Evolutionary conservation across 2,797 vertebrate species (phyloP), one percentile per base, ranked within the genome.

Genomic region (Distichodus sexfasciatus): DNA sequence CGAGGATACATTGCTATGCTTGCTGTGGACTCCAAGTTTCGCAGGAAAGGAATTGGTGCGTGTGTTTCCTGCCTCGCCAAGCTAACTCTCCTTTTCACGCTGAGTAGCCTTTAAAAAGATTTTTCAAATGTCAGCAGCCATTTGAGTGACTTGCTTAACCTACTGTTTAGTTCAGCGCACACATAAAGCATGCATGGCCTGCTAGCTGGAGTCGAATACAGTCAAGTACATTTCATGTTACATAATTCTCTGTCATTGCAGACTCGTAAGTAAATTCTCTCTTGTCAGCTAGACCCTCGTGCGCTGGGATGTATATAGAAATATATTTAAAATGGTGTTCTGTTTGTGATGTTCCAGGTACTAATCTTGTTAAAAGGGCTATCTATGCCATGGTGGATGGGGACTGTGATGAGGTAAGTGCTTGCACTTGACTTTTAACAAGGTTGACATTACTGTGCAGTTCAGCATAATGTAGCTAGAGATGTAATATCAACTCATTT

Each of bases 311-410:
- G 15, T 44, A 6, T 44, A 19, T 44, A 8, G 1, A 9, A 15
- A 6, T 19, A 3, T n/a, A 15, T 10, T 38, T 38, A 38, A 38
- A 17, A 9, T 9, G 23, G 12, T 11, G 21, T 21, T 21, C 3
- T 10, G 17, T 23, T 3, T 3, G 17, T 8, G 36, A 38, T 90
- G 0, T 93, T 92, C 79, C 89, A 99, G 97, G 97, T 93, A 99
- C 97, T 90, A 98, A 98, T 91, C 93, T 99, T 91, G 97, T 99
- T 89, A 99, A 99, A 93, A 99, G 98, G 95, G 97, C 97, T 91
- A 99, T 99, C 87, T 99, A 98, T 88, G 97, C 97, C 87, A 99
- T 99, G 97, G 96, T 99, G 86, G 97, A 99, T 87, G 97, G 97
- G 55, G 97, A 99, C 87, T 99, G 97, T 88, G 97, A 99, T 76